Conservation (phyloP, 2,888 invertebrate genomes). For the Microctonus hyperodae region DNA sequence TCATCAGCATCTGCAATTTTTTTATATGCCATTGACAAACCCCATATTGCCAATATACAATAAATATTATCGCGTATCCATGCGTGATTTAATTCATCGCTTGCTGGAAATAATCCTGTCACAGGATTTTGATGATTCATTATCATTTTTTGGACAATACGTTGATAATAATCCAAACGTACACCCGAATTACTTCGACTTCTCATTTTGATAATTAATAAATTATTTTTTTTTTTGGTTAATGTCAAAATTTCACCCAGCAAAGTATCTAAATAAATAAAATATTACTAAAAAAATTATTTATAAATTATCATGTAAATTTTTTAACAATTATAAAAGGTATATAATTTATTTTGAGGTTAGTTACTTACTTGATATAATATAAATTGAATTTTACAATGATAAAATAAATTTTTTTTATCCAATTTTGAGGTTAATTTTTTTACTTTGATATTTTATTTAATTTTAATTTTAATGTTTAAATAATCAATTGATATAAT, state of each 20-base stretch:
- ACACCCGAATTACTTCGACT: constrained; percentile 90
- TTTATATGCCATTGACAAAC: constrained; percentile 96
- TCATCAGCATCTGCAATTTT: constrained; percentile 99
- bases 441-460: too few relatives aligned
- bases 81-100: constrained; percentile 86
- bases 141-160: constrained; percentile 92
- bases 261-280: not conserved
- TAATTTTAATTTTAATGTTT: too few relatives aligned
- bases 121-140: constrained; percentile 95
- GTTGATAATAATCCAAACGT: constrained; percentile 94
- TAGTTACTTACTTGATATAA: too few relatives aligned
- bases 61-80: constrained; percentile 99
- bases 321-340: too few relatives aligned
- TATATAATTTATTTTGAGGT: not conserved
- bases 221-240: not conserved
- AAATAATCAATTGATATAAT: too few relatives aligned
- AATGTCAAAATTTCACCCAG: not conserved
- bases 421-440: too few relatives aligned
- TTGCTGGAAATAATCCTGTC: constrained; percentile 95
- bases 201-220: constrained; percentile 68
- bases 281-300: too few relatives aligned
- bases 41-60: constrained; percentile 97
- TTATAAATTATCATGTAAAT: too few relatives aligned
- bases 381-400: too few relatives aligned
- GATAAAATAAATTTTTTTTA: too few relatives aligned